Percentiles rank a stretch among this genome's conserved stretches.
These are phyloP conservation scores for Limnephilus auricula DNA, from an alignment of 2,888 invertebrate genomes.

Conservation along the genomic window DNA sequence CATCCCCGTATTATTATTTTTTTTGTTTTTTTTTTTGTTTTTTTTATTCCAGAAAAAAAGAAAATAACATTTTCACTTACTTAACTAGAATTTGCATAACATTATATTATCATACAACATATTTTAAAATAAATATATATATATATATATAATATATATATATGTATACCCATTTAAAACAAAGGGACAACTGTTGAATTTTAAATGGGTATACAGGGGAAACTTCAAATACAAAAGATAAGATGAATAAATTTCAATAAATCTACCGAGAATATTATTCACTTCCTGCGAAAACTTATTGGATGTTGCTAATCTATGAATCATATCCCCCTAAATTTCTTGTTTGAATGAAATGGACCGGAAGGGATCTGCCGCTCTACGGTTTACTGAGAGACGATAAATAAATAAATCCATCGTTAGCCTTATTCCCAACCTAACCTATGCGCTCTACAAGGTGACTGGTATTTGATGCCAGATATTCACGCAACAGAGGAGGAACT, in stretches of 20 bases:
- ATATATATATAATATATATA: no score
- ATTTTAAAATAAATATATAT: no score
- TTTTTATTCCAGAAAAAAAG: no score
- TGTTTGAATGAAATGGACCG: slow-evolving; percentile 52
- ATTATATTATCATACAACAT: no score
- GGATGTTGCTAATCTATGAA: slow-evolving; percentile 17
- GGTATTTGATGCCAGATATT: neutral
- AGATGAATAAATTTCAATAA: slow-evolving; percentile 14
- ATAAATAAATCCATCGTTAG: slow-evolving; percentile 40
- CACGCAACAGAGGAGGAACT: neutral
- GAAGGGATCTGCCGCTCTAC: slow-evolving; percentile 27
- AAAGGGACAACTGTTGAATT: neutral
- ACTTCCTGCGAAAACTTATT: slow-evolving; percentile 32
- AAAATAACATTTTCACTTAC: no score
- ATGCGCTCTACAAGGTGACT: neutral
- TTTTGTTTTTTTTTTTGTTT: no score
- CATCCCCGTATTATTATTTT: neutral
- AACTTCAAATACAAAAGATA: slow-evolving; percentile 8
- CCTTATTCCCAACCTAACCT: neutral
- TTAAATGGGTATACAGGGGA: neutral
- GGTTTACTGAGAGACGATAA: slow-evolving; percentile 27
- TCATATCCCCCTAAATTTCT: slow-evolving; percentile 34
- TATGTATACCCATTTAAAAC: no score
- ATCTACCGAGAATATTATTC: slow-evolving; percentile 15
- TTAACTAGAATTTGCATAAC: no score